Evolutionary conservation across 2,113 vertebrate species (phyloP), one percentile per base, ranked within the genome.

Genomic region (Callospermophilus lateralis): DNA sequence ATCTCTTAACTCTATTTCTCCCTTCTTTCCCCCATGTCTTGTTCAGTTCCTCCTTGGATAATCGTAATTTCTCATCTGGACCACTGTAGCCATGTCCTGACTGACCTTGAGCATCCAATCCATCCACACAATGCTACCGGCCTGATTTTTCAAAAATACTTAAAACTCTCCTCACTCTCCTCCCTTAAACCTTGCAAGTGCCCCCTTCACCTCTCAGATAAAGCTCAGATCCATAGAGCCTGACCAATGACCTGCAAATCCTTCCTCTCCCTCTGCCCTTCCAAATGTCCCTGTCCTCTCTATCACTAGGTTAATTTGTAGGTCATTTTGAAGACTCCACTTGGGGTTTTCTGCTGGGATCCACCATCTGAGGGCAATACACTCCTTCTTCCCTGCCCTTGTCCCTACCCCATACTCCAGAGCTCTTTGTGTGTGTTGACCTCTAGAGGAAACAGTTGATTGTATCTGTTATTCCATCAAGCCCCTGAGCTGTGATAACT

Each of bases 131-230:
- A 34, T 74, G 11, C 34, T 45, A 39, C 48, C 26, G 76, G 12
- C 28, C 48, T 79, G 81, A 88, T 30, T 96, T 85, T 83, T 87
- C 45, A 92, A 63, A 90, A 67, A 24, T 37, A 81, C 42, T 70
- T 72, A 65, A 89, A 85, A 76, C 37, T 68, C 37, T n/a, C n/a
- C n/a, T n/a, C n/a, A n/a, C n/a, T n/a, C n/a, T 17, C 51, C n/a
- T 92, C 68, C 45, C 6, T 30, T 90, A 53, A 95, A 77, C 37
- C 19, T 93, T 87, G 12, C 34, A 73, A 1, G 16, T 1, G 1
- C 34, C 6, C 4, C 6, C 26, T 24, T 70, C 53, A 53, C 34
- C 32, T 63, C 26, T 68, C 45, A 94, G 51, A 45, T 72, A 26
- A 72, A 85, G 53, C 45, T n/a, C 34, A 81, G n/a, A 65, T 7